These are phyloP conservation scores for Polypterus senegalus DNA, from an alignment of 2,113 vertebrate genomes.

Conservation along the genomic window DNA sequence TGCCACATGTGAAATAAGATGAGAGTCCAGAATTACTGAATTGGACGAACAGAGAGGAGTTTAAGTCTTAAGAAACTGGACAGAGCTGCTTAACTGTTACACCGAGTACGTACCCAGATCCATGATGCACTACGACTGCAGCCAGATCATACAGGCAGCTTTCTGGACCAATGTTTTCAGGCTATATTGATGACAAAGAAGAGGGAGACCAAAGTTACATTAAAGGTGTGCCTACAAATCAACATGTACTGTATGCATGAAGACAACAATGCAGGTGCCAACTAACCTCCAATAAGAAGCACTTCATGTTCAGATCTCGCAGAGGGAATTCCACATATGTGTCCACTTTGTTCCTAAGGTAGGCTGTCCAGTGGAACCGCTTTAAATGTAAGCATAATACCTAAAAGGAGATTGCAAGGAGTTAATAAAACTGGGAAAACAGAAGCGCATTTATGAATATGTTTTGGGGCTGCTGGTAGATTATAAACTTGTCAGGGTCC, in stretches of 20 bases:
- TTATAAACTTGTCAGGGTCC: too few species aligned
- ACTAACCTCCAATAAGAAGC: conserved; percentile 83
- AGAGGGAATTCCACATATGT: conserved; percentile 92
- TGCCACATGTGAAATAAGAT: too few species aligned
- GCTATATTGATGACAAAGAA: conserved; percentile 37
- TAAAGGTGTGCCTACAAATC: background rate
- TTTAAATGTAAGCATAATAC: conserved; percentile 96
- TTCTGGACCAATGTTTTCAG: conserved; percentile 72
- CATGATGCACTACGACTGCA: conserved; percentile 92
- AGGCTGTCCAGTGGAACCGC: conserved; percentile 95
- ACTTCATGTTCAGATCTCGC: conserved; percentile 81
- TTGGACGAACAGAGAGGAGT: too few species aligned
- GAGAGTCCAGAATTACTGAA: too few species aligned
- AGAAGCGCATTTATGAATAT: background rate
- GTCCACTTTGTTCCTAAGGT: conserved; percentile 93
- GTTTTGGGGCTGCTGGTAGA: background rate
- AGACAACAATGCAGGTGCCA: too few species aligned
- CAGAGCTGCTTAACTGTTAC: background rate
- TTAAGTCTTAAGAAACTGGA: too few species aligned
- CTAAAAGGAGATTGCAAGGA: conserved; percentile 33
- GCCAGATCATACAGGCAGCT: conserved; percentile 82
- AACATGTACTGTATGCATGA: background rate
- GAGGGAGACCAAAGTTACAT: background rate
- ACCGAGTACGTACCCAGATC: conserved; percentile 76
- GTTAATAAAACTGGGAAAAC: background rate